These are phyloP conservation scores for Chaenocephalus aceratus DNA, from an alignment of 2,113 vertebrate genomes.

Conservation along the genomic window DNA sequence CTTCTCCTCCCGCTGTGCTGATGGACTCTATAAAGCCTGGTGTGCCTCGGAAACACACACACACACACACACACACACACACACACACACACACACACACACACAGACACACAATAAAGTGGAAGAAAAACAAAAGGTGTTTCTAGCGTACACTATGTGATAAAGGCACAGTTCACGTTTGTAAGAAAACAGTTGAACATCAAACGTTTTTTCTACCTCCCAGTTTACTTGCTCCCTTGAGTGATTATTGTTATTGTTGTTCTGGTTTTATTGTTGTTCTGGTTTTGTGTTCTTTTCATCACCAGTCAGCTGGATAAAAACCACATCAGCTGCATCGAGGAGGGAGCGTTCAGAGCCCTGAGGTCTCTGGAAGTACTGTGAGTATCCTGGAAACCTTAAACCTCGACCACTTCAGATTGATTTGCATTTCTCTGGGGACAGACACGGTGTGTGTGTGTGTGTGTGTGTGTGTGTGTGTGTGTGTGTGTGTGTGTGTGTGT, in stretches of 20 bases:
- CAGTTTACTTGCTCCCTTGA: neutral
- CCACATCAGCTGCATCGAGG: conserved; percentile 93
- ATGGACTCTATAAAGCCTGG: conserved; percentile 62
- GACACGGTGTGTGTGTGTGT: too few relatives aligned
- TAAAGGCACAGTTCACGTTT: too few relatives aligned
- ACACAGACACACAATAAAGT: neutral
- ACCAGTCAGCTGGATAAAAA: conserved; percentile 95
- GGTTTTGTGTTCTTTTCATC: neutral
- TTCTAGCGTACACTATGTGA: too few relatives aligned
- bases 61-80: conserved; percentile 28
- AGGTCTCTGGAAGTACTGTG: conserved; percentile 93
- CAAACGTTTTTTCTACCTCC: too few relatives aligned
- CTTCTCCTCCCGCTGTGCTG: conserved; percentile 72
- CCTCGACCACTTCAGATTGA: too few relatives aligned
- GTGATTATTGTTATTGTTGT: too few relatives aligned
- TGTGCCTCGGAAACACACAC: conserved; percentile 31
- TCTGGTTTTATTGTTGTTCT: neutral
- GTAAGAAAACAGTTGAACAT: too few relatives aligned
- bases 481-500: too few relatives aligned
- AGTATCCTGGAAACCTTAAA: conserved; percentile 70
- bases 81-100: conserved; percentile 16
- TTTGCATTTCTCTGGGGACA: too few relatives aligned
- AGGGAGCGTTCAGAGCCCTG: conserved; percentile 92
- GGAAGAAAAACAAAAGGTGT: too few relatives aligned
- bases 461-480: too few relatives aligned